phyloP scores from a whole-genome alignment of 2,113 vertebrate genomes.

The Dolichotis patagonum region DNA sequence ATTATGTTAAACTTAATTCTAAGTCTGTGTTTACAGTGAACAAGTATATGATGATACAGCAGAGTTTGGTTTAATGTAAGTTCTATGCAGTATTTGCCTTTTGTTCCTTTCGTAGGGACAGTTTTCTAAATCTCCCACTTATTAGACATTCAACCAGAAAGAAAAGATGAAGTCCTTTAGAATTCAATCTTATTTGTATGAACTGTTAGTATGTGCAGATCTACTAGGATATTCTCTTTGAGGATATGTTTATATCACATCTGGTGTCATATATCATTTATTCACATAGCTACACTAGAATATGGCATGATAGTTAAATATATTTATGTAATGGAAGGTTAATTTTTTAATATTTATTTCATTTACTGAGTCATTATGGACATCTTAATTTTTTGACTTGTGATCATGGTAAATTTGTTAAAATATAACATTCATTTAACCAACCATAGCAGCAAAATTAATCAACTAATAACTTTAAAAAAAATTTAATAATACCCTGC shows the following conservation, averaged over 20 bases:
- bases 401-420: constrained; percentile 23
- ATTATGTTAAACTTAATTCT: constrained; percentile 43
- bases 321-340: background rate
- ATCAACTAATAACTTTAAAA: background rate
- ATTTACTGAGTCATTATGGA: constrained; percentile 12
- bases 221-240: constrained; percentile 39
- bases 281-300: background rate
- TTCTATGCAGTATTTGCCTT: background rate
- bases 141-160: constrained; percentile 25
- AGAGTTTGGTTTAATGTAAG: constrained; percentile 24
- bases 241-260: background rate
- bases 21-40: constrained; percentile 10
- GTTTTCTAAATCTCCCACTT: background rate
- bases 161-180: constrained; percentile 15
- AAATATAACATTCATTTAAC: background rate
- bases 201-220: constrained; percentile 5
- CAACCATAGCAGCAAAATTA: background rate
- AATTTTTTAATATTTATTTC: constrained; percentile 46
- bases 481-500: background rate
- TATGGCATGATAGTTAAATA: constrained; percentile 40
- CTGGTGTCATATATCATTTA: background rate
- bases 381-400: background rate
- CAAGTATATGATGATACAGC: background rate
- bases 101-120: background rate
- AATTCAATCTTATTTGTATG: constrained; percentile 53